These are phyloP conservation scores for Trematomus bernacchii DNA, from an alignment of 2,797 vertebrate genomes.

Conservation along the genomic window DNA sequence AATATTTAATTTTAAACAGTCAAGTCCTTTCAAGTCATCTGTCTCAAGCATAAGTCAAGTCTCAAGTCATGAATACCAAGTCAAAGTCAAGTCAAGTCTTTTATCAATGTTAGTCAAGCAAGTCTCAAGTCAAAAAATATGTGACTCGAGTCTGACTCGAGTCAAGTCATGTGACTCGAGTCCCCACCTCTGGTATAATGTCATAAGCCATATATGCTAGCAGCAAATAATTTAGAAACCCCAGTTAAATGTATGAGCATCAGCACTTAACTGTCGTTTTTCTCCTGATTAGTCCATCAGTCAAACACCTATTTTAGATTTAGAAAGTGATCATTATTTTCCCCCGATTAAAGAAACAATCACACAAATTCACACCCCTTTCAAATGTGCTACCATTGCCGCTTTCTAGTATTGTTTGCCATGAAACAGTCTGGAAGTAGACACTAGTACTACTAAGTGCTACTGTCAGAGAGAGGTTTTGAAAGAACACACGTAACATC, in stretches of 20 bases:
- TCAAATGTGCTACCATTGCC: neutral
- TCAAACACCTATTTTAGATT: neutral
- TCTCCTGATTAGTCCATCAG: neutral
- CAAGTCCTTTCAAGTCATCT: too few relatives aligned
- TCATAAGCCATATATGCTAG: neutral
- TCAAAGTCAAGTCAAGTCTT: too few relatives aligned
- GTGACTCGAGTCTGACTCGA: too few relatives aligned
- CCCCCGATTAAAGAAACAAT: neutral
- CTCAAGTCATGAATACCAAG: too few relatives aligned
- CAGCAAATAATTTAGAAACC: neutral
- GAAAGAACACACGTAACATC: neutral
- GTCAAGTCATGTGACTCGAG: too few relatives aligned
- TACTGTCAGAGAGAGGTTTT: neutral
- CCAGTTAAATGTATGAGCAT: neutral
- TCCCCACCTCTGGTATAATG: too few relatives aligned
- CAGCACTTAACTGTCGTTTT: neutral
- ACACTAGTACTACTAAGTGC: neutral
- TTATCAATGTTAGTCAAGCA: too few relatives aligned
- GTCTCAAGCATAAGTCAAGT: too few relatives aligned
- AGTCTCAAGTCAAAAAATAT: too few relatives aligned
- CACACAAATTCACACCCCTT: neutral
- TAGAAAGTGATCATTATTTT: neutral
- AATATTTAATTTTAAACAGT: too few relatives aligned
- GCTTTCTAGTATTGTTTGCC: neutral
- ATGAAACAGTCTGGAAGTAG: neutral